Base-by-base conservation (phyloP, 2,888 invertebrate genomes). In the Hirtodrosophila trivittata region DNA sequence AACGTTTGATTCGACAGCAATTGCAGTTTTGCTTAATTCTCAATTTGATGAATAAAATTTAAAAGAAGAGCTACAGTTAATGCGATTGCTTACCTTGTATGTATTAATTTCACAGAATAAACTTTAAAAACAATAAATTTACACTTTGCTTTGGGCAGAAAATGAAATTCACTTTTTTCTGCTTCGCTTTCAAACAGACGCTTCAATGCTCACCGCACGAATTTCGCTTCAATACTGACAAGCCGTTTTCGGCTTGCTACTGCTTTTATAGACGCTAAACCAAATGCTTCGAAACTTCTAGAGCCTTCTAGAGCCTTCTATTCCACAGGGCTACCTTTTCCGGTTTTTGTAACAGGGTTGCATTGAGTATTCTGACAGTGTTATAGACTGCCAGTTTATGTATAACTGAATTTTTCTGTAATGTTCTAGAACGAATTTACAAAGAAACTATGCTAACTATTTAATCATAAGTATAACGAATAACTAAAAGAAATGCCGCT, bases 221-320 rank as follows among this genome's bases (percentile, higher is more conserved):
- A 69, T 68, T 75, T 77, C 78, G 55, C 74, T 65, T 72, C 66
- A 70, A 65, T 74, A 90, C 84, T 89, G 75, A 71, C 77, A 81
- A 76, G 60, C 78, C 77, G 75, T 80, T 68, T 51, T 14, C 16
- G 5, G 41, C 28, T 12, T 47, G 21, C 26, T 51, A 30, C 71
- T 35, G 46, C 63, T 73, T 87, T 80, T 89, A 89, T 90, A 89
- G 68, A 54, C 49, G 32, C n/a, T 39, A 35, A 13, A 13, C 43
- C 51, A 59, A 66, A 45, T 67, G 58, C 52, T 41, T 18, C 64
- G 68, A 72, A 76, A 28, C 50, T 66, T 76, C 82, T 62, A 64
- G 90, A 89, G 67, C 21, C 38, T 68, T 76, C 90, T 62, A 68
- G 89, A 88, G 66, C 52, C 32, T 87, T 89, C 89, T 85, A 59